phyloP scores from a whole-genome alignment of 2,113 vertebrate species.

The Gadus macrocephalus region DNA sequence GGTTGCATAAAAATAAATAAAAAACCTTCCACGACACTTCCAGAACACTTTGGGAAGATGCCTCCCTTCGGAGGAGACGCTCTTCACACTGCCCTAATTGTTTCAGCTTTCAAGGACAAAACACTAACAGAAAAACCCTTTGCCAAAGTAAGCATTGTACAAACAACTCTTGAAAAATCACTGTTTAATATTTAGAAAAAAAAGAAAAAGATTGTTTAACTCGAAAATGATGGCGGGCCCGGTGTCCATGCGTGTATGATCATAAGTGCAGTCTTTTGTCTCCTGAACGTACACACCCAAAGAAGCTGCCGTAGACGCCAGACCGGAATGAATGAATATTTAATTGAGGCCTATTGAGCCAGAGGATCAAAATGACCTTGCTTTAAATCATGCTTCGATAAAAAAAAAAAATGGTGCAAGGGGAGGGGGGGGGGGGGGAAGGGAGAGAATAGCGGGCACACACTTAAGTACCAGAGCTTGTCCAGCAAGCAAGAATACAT shows the following conservation, averaged over 20 bases:
- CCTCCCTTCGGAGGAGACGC: background rate
- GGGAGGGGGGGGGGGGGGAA: conserved; percentile 21
- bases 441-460: conserved; percentile 57
- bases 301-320: conserved; percentile 68
- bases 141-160: conserved; percentile 52
- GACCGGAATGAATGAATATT: conserved; percentile 77
- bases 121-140: conserved; percentile 27
- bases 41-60: too few species aligned
- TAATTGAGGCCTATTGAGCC: conserved; percentile 77
- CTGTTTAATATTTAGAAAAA: background rate
- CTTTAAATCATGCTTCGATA: conserved; percentile 74
- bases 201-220: conserved; percentile 61
- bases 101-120: conserved; percentile 53
- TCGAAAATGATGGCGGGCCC: conserved; percentile 46
- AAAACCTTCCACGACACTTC: too few species aligned
- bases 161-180: conserved; percentile 17
- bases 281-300: conserved; percentile 66
- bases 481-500: conserved; percentile 58
- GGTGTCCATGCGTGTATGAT: conserved; percentile 63
- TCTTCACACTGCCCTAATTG: conserved; percentile 41
- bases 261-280: conserved; percentile 74
- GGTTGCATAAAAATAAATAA: too few species aligned
- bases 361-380: conserved; percentile 79
- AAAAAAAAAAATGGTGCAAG: conserved; percentile 62
- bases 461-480: conserved; percentile 64